Conservation (phyloP, 2,888 invertebrate genomes). For the Volucella inflata region DNA sequence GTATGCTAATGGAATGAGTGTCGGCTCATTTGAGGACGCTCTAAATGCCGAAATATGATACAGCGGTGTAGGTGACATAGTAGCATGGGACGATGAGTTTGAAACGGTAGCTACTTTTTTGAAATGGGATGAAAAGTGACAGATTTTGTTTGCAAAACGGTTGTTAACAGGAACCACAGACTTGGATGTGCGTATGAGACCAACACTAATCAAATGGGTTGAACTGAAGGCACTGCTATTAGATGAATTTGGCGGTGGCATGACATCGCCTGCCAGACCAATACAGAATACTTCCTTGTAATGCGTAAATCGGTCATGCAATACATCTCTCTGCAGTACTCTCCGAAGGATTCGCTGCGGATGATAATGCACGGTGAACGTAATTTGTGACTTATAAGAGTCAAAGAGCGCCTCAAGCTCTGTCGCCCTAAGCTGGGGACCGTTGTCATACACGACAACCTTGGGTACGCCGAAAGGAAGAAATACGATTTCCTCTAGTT, state of each 20-base stretch:
- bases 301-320: too few relatives aligned
- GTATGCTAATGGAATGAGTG: too few relatives aligned
- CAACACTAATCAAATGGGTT: background rate
- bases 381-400: too few relatives aligned
- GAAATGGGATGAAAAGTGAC: constrained; percentile 9
- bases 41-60: constrained; percentile 4
- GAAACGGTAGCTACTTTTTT: background rate
- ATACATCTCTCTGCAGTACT: too few relatives aligned
- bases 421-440: too few relatives aligned
- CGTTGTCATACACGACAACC: too few relatives aligned
- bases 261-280: background rate
- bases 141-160: constrained; percentile 20
- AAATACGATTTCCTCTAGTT: too few relatives aligned
- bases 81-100: constrained; percentile 3
- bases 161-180: constrained; percentile 8
- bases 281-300: too few relatives aligned
- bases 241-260: background rate
- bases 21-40: constrained; percentile 7
- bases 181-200: background rate
- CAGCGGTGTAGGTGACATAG: constrained; percentile 13
- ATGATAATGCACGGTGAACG: too few relatives aligned
- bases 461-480: too few relatives aligned
- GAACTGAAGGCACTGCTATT: background rate
- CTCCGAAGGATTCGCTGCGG: too few relatives aligned
- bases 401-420: too few relatives aligned